These are phyloP conservation scores for Dinomys branickii DNA, from an alignment of 2,113 vertebrate species.

Conservation along the genomic window DNA sequence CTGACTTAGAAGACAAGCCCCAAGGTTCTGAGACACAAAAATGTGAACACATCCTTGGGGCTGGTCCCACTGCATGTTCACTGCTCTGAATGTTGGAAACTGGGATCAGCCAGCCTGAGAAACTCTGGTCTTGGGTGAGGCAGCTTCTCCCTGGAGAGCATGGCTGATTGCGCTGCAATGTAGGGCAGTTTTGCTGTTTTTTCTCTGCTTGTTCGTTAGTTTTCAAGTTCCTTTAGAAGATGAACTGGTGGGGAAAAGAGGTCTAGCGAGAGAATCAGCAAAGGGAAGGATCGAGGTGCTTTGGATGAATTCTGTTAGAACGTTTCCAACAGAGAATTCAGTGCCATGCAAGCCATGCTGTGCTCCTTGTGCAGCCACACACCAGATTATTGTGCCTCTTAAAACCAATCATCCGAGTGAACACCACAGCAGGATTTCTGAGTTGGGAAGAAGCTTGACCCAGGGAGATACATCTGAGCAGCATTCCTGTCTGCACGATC, in stretches of 20 bases:
- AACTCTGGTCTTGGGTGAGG: too few relatives aligned
- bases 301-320: background rate
- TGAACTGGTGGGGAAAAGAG: background rate
- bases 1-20: background rate
- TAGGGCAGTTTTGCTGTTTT: too few relatives aligned
- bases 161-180: background rate
- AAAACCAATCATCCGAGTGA: too few relatives aligned
- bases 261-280: background rate
- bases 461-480: too few relatives aligned
- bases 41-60: background rate
- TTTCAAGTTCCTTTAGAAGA: background rate
- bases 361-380: too few relatives aligned
- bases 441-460: too few relatives aligned
- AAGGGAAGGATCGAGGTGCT: background rate
- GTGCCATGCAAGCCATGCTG: background rate
- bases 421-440: too few relatives aligned
- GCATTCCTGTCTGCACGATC: too few relatives aligned
- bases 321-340: background rate
- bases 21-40: background rate
- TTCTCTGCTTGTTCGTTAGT: background rate
- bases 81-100: fast-evolving
- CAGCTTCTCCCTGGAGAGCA: too few relatives aligned
- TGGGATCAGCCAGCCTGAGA: background rate
- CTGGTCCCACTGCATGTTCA: background rate
- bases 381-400: too few relatives aligned